Conservation (phyloP, 1,140 invertebrate genomes). For the Drosophila elegans region DNA sequence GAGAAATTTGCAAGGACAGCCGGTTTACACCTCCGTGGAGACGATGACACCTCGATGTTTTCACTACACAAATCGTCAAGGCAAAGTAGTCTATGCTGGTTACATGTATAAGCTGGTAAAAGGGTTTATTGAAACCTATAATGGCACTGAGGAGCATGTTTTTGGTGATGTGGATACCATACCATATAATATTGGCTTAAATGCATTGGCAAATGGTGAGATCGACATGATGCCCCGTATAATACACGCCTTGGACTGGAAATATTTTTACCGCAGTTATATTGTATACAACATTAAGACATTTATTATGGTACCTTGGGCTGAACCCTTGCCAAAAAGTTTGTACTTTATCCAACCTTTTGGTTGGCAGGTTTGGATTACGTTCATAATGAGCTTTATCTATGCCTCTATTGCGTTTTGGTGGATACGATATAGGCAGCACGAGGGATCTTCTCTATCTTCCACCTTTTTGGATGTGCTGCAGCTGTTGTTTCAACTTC, state of each 20-base stretch:
- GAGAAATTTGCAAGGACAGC: slow-evolving; percentile 8
- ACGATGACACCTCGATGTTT: slow-evolving; percentile 35
- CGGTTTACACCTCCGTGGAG: slow-evolving; percentile 11
- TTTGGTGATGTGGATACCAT: slow-evolving; percentile 3
- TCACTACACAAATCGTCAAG: slow-evolving; percentile 12
- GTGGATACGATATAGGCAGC: neutral
- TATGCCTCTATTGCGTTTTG: slow-evolving; percentile 24
- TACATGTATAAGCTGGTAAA: slow-evolving; percentile 36
- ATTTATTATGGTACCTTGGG: slow-evolving; percentile 37
- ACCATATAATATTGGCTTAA: neutral
- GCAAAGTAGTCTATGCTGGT: slow-evolving; percentile 13
- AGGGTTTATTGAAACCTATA: slow-evolving; percentile 15
- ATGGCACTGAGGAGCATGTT: slow-evolving; percentile 28
- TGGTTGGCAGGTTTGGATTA: slow-evolving; percentile 7
- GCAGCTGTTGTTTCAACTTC: slow-evolving; percentile 22
- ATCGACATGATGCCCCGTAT: slow-evolving; percentile 29
- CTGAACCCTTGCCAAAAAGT: slow-evolving; percentile 27
- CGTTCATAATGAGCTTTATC: slow-evolving; percentile 1
- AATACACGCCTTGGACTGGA: slow-evolving; percentile 7
- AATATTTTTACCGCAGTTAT: slow-evolving; percentile 26
- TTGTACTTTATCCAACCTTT: slow-evolving; percentile 37
- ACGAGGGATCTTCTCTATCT: slow-evolving; percentile 1
- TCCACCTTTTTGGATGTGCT: slow-evolving; percentile 23
- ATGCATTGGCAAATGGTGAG: neutral
- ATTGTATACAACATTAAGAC: slow-evolving; percentile 35